Base-by-base conservation (phyloP, 2,888 invertebrate genomes). In the Bibio marci region DNA sequence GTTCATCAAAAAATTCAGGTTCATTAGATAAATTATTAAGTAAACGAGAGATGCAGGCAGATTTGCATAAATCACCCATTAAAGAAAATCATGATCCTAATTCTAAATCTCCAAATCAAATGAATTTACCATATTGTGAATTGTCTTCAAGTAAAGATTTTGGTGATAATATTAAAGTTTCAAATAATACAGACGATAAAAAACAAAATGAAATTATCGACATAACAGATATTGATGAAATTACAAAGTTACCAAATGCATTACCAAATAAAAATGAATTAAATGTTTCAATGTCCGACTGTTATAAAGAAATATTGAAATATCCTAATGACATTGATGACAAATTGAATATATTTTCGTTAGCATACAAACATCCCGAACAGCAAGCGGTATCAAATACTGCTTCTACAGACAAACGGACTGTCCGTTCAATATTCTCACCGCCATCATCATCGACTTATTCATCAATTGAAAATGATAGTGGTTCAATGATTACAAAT, bases 351-450 rank as follows among this genome's bases (percentile, higher is more conserved):
- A n/a, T n/a, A n/a, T n/a, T n/a, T n/a, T n/a, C n/a, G n/a, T n/a
- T n/a, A n/a, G n/a, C n/a, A n/a, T n/a, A n/a, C n/a, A n/a, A n/a
- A n/a, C n/a, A n/a, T n/a, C n/a, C n/a, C n/a, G n/a, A n/a, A n/a
- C n/a, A n/a, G n/a, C n/a, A n/a, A n/a, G n/a, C n/a, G n/a, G n/a
- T n/a, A n/a, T n/a, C n/a, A n/a, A n/a, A n/a, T n/a, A n/a, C n/a
- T n/a, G n/a, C n/a, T n/a, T n/a, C n/a, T n/a, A n/a, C n/a, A n/a
- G n/a, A n/a, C n/a, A n/a, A n/a, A 6, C 22, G 22, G 22, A 22
- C 8, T 22, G 22, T 8, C 22, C 66, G 74, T 38, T 74, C 77
- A 1, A 74, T 80, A 54, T 80, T 79, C 56, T 80, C 80, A 1
- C 80, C 80, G 4, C 77, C 76, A 44, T 70, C 71, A 13, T 54